Conservation (phyloP, 2,797 vertebrate genomes). For the Sparidentex hasta region DNA sequence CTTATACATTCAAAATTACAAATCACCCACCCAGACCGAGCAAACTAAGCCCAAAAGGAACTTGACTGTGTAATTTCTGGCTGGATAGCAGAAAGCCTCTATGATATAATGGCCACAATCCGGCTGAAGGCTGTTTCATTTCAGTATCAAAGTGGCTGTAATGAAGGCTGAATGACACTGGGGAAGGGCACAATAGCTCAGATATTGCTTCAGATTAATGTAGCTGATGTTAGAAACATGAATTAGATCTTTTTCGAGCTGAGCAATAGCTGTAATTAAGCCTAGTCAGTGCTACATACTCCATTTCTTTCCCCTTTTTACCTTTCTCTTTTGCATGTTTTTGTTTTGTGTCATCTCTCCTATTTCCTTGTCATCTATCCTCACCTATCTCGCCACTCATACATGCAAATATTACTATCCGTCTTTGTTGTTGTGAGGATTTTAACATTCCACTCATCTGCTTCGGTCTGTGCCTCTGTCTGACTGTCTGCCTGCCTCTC, state of each 20-base stretch:
- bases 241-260: conserved; percentile 72
- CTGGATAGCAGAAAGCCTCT: conserved; percentile 67
- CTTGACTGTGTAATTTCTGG: conserved; percentile 66
- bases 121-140: conserved; percentile 79
- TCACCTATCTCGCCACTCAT: conserved; percentile 6
- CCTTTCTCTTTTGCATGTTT: conserved; percentile 32
- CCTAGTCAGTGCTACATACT: conserved; percentile 49
- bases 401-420: conserved; percentile 29
- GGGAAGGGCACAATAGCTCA: conserved; percentile 76
- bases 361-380: conserved; percentile 41
- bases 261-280: conserved; percentile 72
- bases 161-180: conserved; percentile 81
- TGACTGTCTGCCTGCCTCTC: conserved; percentile 27
- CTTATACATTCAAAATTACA: conserved; percentile 46
- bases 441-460: conserved; percentile 51
- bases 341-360: conserved; percentile 23
- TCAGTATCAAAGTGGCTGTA: conserved; percentile 83
- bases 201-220: conserved; percentile 82
- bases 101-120: conserved; percentile 75
- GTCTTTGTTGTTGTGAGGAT: conserved; percentile 24
- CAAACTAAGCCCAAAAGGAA: conserved; percentile 61
- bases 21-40: conserved; percentile 50
- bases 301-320: conserved; percentile 27
- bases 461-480: conserved; percentile 33
- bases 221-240: conserved; percentile 74